Evolutionary conservation across 2,888 invertebrate genomes (phyloP).

Genomic region (Timema cristinae): DNA sequence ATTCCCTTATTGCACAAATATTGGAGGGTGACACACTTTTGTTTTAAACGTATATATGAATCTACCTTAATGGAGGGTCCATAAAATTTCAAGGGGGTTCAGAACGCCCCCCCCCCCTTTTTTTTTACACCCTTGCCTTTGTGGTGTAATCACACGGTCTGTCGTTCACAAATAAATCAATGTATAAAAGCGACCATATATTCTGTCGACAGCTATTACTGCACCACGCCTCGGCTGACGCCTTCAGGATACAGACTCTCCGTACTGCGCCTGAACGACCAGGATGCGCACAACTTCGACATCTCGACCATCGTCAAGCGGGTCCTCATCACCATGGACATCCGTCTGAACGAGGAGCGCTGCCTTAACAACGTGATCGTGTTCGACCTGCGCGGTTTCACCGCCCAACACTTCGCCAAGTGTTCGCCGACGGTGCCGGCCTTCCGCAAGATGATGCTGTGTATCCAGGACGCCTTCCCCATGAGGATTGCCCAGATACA

Average conservation of each 20-base stretch:
- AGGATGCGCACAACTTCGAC: constrained; percentile 40
- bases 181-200: too few species aligned
- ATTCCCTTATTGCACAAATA: too few species aligned
- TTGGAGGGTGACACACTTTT: too few species aligned
- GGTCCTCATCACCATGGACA: constrained; percentile 43
- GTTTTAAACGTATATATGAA: too few species aligned
- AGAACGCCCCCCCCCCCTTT: background rate
- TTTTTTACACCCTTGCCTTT: background rate
- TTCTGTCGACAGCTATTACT: constrained; percentile 39
- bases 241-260: constrained; percentile 43
- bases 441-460: constrained; percentile 42
- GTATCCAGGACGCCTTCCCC: constrained; percentile 45
- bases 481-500: constrained; percentile 41
- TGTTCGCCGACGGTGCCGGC: constrained; percentile 41
- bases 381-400: constrained; percentile 38
- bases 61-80: too few species aligned
- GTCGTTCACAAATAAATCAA: background rate
- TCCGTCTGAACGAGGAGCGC: constrained; percentile 41
- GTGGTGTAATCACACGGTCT: background rate
- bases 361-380: constrained; percentile 41
- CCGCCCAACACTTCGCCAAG: constrained; percentile 42
- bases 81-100: too few species aligned
- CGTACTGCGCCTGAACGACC: constrained; percentile 39
- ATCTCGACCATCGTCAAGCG: constrained; percentile 40
- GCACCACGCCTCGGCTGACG: constrained; percentile 42